Percentiles rank a stretch among this genome's conserved stretches.
phyloP scores from a whole-genome alignment of 2,888 invertebrate species.

The Bombylius discolor region DNA sequence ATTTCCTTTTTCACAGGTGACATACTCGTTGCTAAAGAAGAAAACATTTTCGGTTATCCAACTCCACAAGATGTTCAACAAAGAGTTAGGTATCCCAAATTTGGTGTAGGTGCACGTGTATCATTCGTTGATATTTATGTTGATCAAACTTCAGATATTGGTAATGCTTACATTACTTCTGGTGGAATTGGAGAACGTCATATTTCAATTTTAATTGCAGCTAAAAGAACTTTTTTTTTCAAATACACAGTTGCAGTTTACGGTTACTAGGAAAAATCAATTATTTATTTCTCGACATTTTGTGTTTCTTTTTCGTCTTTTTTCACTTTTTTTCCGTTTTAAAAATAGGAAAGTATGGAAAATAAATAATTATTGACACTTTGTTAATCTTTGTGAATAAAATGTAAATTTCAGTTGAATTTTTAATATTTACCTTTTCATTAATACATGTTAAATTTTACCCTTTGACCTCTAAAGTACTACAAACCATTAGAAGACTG shows the following conservation, averaged over 20 bases:
- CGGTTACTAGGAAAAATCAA: conserved; percentile 23
- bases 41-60: conserved; percentile 22
- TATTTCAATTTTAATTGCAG: conserved; percentile 8
- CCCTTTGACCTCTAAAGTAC: too few species aligned
- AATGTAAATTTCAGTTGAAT: too few species aligned
- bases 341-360: too few species aligned
- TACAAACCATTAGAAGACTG: too few species aligned
- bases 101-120: conserved; percentile 18
- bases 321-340: too few species aligned
- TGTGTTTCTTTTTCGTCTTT: too few species aligned
- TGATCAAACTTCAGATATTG: conserved; percentile 20
- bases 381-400: too few species aligned
- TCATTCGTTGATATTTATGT: conserved; percentile 26
- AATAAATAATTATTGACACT: too few species aligned
- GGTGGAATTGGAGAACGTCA: conserved; percentile 12
- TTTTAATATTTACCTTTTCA: too few species aligned
- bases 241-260: conserved; percentile 28
- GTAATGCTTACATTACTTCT: conserved; percentile 10
- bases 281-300: not conserved
- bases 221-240: conserved; percentile 17
- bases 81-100: conserved; percentile 22
- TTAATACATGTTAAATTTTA: too few species aligned
- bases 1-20: conserved; percentile 22
- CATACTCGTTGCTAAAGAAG: conserved; percentile 21
- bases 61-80: conserved; percentile 24